These are phyloP conservation scores for Drosophila azteca DNA, from an alignment of 1,140 invertebrate species.

Conservation along the genomic window DNA sequence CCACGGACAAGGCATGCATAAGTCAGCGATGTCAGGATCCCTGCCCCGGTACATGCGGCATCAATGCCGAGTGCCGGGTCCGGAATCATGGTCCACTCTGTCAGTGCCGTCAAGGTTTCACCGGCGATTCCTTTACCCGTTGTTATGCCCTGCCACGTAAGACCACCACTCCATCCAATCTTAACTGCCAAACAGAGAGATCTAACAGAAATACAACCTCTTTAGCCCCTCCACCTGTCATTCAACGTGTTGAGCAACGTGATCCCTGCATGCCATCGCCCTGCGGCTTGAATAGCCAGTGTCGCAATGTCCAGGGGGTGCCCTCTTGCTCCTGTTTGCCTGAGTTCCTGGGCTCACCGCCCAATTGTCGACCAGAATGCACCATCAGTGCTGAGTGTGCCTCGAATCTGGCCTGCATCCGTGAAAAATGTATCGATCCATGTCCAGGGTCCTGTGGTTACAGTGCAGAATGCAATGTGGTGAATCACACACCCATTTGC, in stretches of 20 bases:
- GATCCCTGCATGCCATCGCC: constrained; percentile 90
- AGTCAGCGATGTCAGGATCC: constrained; percentile 89
- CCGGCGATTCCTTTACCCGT: constrained; percentile 88
- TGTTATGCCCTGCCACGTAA: constrained; percentile 86
- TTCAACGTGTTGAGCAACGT: constrained; percentile 83
- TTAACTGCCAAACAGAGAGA: neutral
- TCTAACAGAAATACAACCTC: neutral
- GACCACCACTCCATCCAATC: constrained; percentile 29
- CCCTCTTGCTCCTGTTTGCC: constrained; percentile 91
- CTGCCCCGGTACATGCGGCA: constrained; percentile 88
- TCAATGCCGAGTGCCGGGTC: constrained; percentile 88
- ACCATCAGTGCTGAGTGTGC: constrained; percentile 92
- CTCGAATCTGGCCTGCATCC: constrained; percentile 90
- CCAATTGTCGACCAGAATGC: constrained; percentile 93
- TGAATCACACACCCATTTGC: constrained; percentile 93
- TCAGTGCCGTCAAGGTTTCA: constrained; percentile 87
- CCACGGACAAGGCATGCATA: constrained; percentile 87
- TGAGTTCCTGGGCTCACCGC: constrained; percentile 90
- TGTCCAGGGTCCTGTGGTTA: constrained; percentile 92
- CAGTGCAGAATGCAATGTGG: constrained; percentile 92
- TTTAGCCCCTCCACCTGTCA: constrained; percentile 63
- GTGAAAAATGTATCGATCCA: constrained; percentile 93
- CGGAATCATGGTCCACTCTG: constrained; percentile 89
- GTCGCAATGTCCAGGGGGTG: constrained; percentile 88
- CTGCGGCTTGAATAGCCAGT: constrained; percentile 90